Conservation (phyloP, 2,888 invertebrate species). For the Aplocera efformata region DNA sequence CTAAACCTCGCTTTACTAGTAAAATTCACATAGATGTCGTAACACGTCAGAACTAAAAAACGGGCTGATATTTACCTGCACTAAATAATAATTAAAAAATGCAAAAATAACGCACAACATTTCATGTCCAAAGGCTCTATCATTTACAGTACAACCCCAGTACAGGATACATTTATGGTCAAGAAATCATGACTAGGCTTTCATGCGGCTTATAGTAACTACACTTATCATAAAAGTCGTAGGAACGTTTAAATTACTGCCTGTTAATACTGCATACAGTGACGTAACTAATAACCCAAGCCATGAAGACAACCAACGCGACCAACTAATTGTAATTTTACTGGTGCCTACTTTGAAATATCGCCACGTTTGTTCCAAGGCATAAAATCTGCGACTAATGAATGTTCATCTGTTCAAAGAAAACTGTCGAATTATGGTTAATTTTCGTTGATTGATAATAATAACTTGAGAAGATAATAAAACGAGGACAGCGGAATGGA, state of each 20-base stretch:
- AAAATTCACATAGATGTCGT: too few relatives aligned
- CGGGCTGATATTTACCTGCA: too few relatives aligned
- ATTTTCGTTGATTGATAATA: too few relatives aligned
- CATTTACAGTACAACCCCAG: not conserved
- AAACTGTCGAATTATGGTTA: too few relatives aligned
- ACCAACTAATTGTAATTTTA: too few relatives aligned
- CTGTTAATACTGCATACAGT: not conserved
- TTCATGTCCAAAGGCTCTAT: not conserved
- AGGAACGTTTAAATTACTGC: not conserved
- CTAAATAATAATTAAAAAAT: too few relatives aligned
- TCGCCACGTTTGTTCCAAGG: not conserved
- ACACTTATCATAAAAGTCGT: slow-evolving; percentile 14
- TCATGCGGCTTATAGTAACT: slow-evolving; percentile 2
- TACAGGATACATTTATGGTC: slow-evolving; percentile 14
- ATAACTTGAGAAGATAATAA: too few relatives aligned
- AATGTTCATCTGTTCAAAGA: too few relatives aligned
- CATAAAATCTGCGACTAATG: too few relatives aligned
- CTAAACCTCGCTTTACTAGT: not conserved
- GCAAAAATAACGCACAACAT: not conserved
- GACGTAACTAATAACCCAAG: not conserved
- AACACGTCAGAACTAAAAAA: too few relatives aligned
- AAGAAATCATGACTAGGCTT: slow-evolving; percentile 18
- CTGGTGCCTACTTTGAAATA: too few relatives aligned
- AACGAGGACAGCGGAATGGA: too few relatives aligned
- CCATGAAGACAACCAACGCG: not conserved